Base-by-base conservation (phyloP, 2,797 vertebrate species). In the Cichlasoma orientale region DNA sequence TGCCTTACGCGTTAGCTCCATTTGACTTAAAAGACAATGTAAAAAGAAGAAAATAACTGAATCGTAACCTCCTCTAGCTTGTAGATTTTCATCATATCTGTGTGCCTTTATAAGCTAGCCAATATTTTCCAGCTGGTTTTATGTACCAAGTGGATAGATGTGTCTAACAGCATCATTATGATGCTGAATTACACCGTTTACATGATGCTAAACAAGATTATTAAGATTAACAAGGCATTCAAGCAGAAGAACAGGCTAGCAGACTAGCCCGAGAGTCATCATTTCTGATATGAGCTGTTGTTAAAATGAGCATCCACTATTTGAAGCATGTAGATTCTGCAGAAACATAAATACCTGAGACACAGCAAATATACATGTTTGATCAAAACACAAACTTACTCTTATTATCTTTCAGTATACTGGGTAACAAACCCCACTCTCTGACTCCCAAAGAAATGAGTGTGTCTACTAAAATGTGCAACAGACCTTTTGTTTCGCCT, bases 191-290 rank as follows among this genome's bases (percentile, higher is more conserved):
- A 69, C 23, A 61, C 74, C 36, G 19, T 29, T 74, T 79, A 52
- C 63, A 73, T 41, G 53, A 79, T 4, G 55, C 79, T 63, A 78
- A 76, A 47, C 13, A 44, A 72, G 21, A 61, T 74, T 57, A 85
- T 77, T 73, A 57, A 71, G 74, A 79, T 90, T 81, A 82, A 77
- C 18, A 69, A 78, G 56, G 44, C 75, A 55, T 84, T 83, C 73
- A 81, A 59, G 44, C 73, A 72, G 56, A 74, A 84, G 80, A 79
- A 77, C 14, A 68, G 79, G 81, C 19, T 50, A 38, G 50, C 55
- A 52, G 23, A 57, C 31, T 56, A 58, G 5, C 7, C 5, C 27
- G 11, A 29, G 25, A 73, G 5, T 27, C 25, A 27, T 41, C 19
- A 38, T 57, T 72, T 81, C 3, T 80, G 16, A 58, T 44, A 41